phyloP scores from a whole-genome alignment of 2,888 invertebrate genomes.

The Phengaris arion region DNA sequence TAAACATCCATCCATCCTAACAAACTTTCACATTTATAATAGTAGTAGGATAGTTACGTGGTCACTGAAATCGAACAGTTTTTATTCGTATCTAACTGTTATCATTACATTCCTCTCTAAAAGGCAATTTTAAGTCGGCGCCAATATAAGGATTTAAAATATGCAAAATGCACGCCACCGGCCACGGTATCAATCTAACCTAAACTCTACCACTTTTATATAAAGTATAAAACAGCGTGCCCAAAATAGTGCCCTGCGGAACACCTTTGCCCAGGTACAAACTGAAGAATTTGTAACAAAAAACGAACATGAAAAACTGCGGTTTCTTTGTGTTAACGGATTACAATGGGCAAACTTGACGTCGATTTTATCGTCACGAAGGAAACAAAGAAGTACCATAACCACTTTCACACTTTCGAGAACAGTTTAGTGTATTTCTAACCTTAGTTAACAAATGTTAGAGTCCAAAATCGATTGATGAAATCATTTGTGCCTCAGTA shows the following conservation, averaged over 20 bases:
- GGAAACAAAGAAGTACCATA: constrained; percentile 46
- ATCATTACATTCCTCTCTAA: constrained; percentile 25
- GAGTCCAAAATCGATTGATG: neutral
- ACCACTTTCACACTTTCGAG: constrained; percentile 31
- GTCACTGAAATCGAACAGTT: neutral
- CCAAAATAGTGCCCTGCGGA: constrained; percentile 33
- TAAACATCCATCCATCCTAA: too few species aligned
- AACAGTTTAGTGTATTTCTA: constrained; percentile 33
- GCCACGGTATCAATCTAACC: constrained; percentile 40
- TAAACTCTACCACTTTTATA: constrained; percentile 45
- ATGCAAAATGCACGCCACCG: constrained; percentile 40
- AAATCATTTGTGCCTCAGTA: neutral
- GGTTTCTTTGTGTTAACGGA: constrained; percentile 67
- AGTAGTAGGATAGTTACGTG: neutral
- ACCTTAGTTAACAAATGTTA: neutral
- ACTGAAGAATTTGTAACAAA: constrained; percentile 55
- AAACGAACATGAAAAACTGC: constrained; percentile 59
- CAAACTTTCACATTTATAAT: too few species aligned
- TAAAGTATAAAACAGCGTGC: constrained; percentile 29
- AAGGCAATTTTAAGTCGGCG: constrained; percentile 44
- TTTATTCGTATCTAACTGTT: neutral
- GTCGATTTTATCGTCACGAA: constrained; percentile 63
- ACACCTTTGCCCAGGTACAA: constrained; percentile 61
- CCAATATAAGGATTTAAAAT: constrained; percentile 44
- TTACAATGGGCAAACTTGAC: constrained; percentile 66